phyloP scores from a whole-genome alignment of 2,113 vertebrate genomes.

The Entelurus aequoreus region DNA sequence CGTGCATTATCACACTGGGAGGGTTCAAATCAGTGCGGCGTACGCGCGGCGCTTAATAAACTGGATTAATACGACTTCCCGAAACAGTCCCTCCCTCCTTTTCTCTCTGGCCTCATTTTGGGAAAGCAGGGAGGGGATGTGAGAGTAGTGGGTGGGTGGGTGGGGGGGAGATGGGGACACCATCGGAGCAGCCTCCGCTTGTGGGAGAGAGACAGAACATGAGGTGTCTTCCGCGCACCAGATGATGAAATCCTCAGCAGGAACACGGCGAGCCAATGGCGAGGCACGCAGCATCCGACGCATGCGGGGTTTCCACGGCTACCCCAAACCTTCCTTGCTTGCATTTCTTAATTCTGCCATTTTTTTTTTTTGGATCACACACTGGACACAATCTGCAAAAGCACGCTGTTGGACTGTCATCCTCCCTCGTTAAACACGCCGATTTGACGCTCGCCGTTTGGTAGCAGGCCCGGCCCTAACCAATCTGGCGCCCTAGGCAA shows the following conservation, averaged over 20 bases:
- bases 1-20: too few relatives aligned
- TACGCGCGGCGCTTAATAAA: conserved; percentile 19
- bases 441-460: conserved; percentile 28
- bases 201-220: conserved; percentile 33
- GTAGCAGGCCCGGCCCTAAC: too few relatives aligned
- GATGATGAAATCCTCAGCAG: conserved; percentile 47
- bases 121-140: conserved; percentile 5
- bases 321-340: conserved; percentile 50
- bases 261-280: conserved; percentile 52
- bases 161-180: conserved; percentile 48
- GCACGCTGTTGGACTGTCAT: conserved; percentile 27
- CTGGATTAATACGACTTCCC: conserved; percentile 26
- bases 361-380: too few relatives aligned
- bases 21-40: background rate
- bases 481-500: too few relatives aligned
- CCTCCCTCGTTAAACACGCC: conserved; percentile 16
- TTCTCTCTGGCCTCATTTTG: conserved; percentile 51
- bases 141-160: background rate
- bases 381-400: conserved; percentile 17
- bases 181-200: conserved; percentile 51
- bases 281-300: conserved; percentile 35
- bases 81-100: conserved; percentile 25
- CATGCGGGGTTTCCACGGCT: conserved; percentile 65
- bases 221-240: conserved; percentile 57
- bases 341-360: background rate